Evolutionary conservation across 2,888 invertebrate species (phyloP).

Genomic region (Sepiola atlantica): DNA sequence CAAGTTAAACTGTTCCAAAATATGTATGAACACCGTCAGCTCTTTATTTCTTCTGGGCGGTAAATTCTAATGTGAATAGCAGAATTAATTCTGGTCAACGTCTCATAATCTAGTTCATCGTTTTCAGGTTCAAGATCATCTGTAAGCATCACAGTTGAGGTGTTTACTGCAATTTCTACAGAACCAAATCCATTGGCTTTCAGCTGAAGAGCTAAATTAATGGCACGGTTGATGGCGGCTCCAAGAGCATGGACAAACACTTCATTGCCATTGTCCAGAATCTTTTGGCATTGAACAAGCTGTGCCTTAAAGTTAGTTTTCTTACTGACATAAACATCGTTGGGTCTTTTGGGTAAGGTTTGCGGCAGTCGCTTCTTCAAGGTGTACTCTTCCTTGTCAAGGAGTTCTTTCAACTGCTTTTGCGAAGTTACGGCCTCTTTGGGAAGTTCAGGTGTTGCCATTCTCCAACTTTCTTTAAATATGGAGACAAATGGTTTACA

Average conservation of each 20-base stretch:
- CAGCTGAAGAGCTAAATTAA: constrained; percentile 87
- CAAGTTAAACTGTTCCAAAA: background rate
- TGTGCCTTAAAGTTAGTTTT: constrained; percentile 87
- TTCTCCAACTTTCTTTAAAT: background rate
- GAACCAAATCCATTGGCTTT: constrained; percentile 76
- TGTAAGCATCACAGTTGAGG: constrained; percentile 88
- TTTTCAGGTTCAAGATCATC: constrained; percentile 89
- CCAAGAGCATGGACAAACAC: constrained; percentile 92
- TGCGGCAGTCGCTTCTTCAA: constrained; percentile 82
- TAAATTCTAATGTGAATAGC: constrained; percentile 88
- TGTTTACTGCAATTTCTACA: constrained; percentile 85
- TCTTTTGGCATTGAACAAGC: constrained; percentile 84
- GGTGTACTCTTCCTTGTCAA: constrained; percentile 76
- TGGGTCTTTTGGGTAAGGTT: constrained; percentile 80
- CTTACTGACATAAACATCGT: constrained; percentile 88
- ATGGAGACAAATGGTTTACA: too few species aligned
- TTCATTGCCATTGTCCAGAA: constrained; percentile 84
- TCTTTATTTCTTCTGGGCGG: constrained; percentile 49
- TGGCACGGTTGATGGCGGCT: constrained; percentile 87
- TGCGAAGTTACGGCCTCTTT: constrained; percentile 47
- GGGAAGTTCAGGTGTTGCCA: background rate
- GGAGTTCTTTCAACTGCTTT: constrained; percentile 56
- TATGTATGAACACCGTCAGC: background rate
- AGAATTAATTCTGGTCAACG: constrained; percentile 85
- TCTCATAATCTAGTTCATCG: constrained; percentile 85